Percentiles rank a stretch among this genome's conserved stretches.
These are phyloP conservation scores for Carassius gibelio DNA, from an alignment of 2,113 vertebrate species.

Conservation along the genomic window DNA sequence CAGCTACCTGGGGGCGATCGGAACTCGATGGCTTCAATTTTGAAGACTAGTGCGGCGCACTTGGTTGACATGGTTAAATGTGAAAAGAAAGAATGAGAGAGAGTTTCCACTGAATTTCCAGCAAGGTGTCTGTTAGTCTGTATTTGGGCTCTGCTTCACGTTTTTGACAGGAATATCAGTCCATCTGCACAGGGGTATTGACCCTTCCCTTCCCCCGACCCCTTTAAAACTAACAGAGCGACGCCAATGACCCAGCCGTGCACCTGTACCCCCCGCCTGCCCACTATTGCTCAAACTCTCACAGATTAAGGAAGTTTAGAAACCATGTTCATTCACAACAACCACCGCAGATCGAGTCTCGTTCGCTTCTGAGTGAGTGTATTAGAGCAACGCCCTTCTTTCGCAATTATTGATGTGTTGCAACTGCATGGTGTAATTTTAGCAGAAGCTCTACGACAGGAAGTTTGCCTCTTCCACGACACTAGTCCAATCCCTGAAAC, in stretches of 20 bases:
- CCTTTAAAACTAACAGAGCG: constrained; percentile 53
- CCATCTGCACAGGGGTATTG: constrained; percentile 39
- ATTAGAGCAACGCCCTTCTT: neutral
- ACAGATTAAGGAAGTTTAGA: constrained; percentile 37
- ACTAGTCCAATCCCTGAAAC: constrained; percentile 35
- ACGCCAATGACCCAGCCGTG: constrained; percentile 57
- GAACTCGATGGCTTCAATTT: no score
- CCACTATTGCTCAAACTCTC: constrained; percentile 15
- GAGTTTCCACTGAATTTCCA: neutral
- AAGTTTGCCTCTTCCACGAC: constrained; percentile 36
- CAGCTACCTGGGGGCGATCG: no score
- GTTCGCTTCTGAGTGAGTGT: neutral
- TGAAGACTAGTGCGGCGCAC: no score
- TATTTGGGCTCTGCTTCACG: constrained; percentile 46
- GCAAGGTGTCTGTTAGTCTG: constrained; percentile 24
- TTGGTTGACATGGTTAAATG: neutral
- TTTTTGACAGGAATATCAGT: constrained; percentile 56
- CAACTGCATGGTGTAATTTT: constrained; percentile 17
- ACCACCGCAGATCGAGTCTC: neutral
- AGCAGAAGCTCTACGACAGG: constrained; percentile 13
- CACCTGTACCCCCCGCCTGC: constrained; percentile 46
- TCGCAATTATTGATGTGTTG: neutral
- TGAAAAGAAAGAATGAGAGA: neutral
- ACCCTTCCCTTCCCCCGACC: constrained; percentile 37
- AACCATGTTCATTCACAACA: constrained; percentile 28